phyloP scores from a whole-genome alignment of 1,140 invertebrate species.

The Polypedilum vanderplanki region DNA sequence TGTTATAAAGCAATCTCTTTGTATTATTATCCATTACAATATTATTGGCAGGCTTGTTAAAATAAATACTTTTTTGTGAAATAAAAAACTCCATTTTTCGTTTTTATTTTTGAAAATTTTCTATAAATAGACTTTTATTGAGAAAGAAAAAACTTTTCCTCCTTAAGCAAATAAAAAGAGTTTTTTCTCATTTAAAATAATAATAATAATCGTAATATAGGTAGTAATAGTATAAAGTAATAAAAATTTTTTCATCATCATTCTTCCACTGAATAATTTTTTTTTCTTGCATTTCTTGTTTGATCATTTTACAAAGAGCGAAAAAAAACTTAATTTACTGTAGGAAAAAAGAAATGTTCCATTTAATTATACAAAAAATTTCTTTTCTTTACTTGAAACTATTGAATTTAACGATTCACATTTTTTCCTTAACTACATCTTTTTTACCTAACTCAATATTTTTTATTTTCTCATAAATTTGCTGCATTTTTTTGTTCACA shows the following conservation, averaged over 20 bases:
- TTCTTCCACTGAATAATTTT: constrained; percentile 17
- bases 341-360: too few relatives aligned
- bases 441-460: background rate
- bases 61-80: background rate
- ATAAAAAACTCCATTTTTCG: background rate
- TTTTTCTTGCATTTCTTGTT: background rate
- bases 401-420: background rate
- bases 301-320: too few relatives aligned
- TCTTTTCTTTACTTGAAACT: background rate
- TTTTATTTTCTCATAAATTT: background rate
- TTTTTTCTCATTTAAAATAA: background rate
- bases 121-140: constrained; percentile 19
- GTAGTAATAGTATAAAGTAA: constrained; percentile 3
- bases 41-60: too few relatives aligned
- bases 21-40: too few relatives aligned
- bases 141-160: background rate
- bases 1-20: too few relatives aligned
- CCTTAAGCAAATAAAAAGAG: background rate
- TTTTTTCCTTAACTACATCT: background rate
- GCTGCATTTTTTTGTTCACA: background rate
- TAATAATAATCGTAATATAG: background rate
- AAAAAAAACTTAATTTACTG: background rate
- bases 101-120: constrained; percentile 15
- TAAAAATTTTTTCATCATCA: background rate
- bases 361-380: too few relatives aligned